phyloP scores from a whole-genome alignment of 2,888 invertebrate species.

The Habroteleia sp. region DNA sequence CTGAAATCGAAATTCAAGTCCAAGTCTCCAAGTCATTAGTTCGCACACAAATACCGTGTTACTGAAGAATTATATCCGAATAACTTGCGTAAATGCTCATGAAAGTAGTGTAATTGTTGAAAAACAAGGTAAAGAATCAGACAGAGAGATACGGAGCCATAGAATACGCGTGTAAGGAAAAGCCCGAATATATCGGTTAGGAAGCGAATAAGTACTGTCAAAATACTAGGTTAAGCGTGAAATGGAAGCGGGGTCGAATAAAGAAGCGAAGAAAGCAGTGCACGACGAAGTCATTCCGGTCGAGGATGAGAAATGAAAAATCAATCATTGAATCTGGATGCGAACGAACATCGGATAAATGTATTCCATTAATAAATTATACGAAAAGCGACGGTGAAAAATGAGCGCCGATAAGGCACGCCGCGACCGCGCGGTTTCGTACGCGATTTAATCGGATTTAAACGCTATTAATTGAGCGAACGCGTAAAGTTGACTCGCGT shows the following conservation, averaged over 20 bases:
- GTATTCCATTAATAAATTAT: slow-evolving; percentile 57
- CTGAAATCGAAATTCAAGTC: too few species aligned
- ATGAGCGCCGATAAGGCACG: slow-evolving; percentile 39
- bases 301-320: slow-evolving; percentile 46
- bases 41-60: too few species aligned
- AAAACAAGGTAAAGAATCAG: too few species aligned
- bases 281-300: slow-evolving; percentile 29
- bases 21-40: too few species aligned
- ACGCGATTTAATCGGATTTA: slow-evolving; percentile 31
- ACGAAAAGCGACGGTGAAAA: slow-evolving; percentile 43
- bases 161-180: slow-evolving; percentile 60
- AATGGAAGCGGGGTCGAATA: slow-evolving; percentile 59
- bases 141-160: slow-evolving; percentile 52
- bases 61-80: too few species aligned
- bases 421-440: background rate
- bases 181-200: slow-evolving; percentile 58
- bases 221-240: slow-evolving; percentile 61
- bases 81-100: too few species aligned
- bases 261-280: slow-evolving; percentile 51
- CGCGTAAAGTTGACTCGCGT: slow-evolving; percentile 10
- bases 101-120: too few species aligned
- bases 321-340: slow-evolving; percentile 52
- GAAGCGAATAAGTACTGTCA: slow-evolving; percentile 62
- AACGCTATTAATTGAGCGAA: slow-evolving; percentile 39
- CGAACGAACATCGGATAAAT: slow-evolving; percentile 44